phyloP scores from a whole-genome alignment of 2,113 vertebrate species.

The Burhinus bistriatus region DNA sequence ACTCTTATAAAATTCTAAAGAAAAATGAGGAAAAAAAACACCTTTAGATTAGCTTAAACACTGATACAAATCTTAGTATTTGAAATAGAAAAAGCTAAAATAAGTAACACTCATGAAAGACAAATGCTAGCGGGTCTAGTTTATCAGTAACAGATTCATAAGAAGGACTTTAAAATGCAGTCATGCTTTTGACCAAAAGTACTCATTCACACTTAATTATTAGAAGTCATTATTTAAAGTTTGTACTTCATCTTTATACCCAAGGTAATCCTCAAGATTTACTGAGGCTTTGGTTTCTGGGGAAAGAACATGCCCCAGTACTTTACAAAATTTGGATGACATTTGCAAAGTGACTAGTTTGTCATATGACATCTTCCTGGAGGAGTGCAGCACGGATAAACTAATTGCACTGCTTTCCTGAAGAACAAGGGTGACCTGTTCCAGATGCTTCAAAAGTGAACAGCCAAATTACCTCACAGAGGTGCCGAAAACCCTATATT shows the following conservation, averaged over 20 bases:
- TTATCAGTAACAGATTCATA: neutral
- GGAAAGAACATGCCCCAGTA: accelerated
- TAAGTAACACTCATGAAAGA: neutral
- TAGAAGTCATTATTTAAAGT: neutral
- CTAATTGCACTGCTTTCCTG: neutral
- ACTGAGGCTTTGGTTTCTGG: neutral
- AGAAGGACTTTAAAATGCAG: neutral
- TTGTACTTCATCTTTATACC: neutral
- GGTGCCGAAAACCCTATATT: neutral
- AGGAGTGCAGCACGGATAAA: neutral
- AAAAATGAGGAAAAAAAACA: slow-evolving; percentile 23
- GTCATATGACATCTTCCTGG: neutral
- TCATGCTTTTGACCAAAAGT: neutral
- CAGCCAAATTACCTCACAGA: neutral
- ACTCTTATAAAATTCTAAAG: slow-evolving; percentile 94
- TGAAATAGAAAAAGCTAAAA: neutral
- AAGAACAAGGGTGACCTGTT: neutral
- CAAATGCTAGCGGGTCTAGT: neutral
- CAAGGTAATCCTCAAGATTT: neutral
- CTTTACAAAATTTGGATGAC: neutral
- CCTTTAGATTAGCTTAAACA: slow-evolving; percentile 21
- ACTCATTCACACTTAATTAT: neutral
- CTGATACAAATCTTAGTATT: neutral
- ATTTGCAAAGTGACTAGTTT: neutral
- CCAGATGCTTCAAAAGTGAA: neutral